Conservation (phyloP, 2,113 vertebrate genomes). For the Aleadryas rufinucha region DNA sequence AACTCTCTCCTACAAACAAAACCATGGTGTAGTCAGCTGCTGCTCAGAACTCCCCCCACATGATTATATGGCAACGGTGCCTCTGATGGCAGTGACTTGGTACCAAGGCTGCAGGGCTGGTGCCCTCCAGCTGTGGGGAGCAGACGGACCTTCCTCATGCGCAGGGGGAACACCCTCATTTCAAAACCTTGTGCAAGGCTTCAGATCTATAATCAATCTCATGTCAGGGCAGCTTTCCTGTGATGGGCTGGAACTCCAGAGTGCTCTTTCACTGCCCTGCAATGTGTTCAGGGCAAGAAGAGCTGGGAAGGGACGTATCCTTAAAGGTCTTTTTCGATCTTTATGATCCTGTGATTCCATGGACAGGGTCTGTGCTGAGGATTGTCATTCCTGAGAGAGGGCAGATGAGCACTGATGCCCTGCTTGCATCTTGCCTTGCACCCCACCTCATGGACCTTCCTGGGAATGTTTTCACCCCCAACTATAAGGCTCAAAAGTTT, state of each 20-base stretch:
- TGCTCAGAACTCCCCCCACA: not conserved
- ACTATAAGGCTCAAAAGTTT: not conserved
- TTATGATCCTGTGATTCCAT: not conserved
- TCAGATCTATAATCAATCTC: not conserved
- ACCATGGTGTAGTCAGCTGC: not conserved
- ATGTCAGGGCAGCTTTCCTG: not conserved
- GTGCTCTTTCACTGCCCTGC: not conserved
- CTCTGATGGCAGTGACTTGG: not conserved
- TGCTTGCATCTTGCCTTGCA: not conserved
- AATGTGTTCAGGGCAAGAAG: not conserved
- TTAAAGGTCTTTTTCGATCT: not conserved
- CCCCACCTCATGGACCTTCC: not conserved
- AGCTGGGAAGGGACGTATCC: fast-evolving
- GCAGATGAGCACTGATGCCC: not conserved
- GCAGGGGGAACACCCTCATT: not conserved
- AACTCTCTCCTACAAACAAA: slow-evolving; percentile 81
- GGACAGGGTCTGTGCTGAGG: not conserved
- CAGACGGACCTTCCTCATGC: not conserved
- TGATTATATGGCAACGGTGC: not conserved
- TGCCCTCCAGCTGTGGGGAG: not conserved
- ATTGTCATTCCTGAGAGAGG: not conserved
- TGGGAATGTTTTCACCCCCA: not conserved
- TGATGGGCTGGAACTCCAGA: not conserved
- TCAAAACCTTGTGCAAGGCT: not conserved
- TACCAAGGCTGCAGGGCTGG: fast-evolving